These are phyloP conservation scores for Drosophila cardini DNA, from an alignment of 1,140 invertebrate species.

Conservation along the genomic window DNA sequence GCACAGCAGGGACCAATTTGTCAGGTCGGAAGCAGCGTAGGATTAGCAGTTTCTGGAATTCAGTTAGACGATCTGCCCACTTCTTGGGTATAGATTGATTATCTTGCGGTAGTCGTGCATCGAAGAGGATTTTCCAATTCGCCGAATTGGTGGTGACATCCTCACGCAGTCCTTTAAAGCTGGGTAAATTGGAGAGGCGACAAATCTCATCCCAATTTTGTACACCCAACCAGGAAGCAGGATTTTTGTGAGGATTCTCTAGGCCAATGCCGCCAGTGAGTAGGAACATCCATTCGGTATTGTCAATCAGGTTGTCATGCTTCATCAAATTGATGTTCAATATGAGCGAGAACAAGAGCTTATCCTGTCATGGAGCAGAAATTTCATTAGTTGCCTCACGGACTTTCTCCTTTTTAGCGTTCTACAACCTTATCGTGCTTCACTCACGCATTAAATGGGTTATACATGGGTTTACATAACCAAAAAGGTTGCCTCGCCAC, in stretches of 20 bases:
- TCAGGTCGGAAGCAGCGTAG: constrained; percentile 94
- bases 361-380: constrained; percentile 87
- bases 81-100: constrained; percentile 87
- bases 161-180: constrained; percentile 87
- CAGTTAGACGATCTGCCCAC: constrained; percentile 87
- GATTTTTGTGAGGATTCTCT: constrained; percentile 91
- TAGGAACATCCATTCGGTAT: constrained; percentile 94
- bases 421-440: constrained; percentile 3
- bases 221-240: constrained; percentile 89
- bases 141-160: constrained; percentile 86
- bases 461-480: constrained; percentile 32
- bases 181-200: constrained; percentile 84
- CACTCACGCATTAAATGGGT: constrained; percentile 66
- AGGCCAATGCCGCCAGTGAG: constrained; percentile 94
- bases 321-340: constrained; percentile 93
- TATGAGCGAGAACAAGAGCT: constrained; percentile 95
- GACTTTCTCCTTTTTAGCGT: not conserved
- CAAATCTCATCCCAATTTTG: constrained; percentile 95
- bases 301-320: constrained; percentile 88
- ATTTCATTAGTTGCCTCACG: constrained; percentile 51
- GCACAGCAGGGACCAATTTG: constrained; percentile 94
- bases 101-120: constrained; percentile 89
- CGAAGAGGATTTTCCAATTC: constrained; percentile 91
- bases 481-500: constrained; percentile 46
- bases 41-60: constrained; percentile 92